A percentile compares a stretch with the other conserved stretches of the same genome.
Conservation (phyloP, 53 echinoderm and acorn worm species). For the Patiria pectinifera region DNA sequence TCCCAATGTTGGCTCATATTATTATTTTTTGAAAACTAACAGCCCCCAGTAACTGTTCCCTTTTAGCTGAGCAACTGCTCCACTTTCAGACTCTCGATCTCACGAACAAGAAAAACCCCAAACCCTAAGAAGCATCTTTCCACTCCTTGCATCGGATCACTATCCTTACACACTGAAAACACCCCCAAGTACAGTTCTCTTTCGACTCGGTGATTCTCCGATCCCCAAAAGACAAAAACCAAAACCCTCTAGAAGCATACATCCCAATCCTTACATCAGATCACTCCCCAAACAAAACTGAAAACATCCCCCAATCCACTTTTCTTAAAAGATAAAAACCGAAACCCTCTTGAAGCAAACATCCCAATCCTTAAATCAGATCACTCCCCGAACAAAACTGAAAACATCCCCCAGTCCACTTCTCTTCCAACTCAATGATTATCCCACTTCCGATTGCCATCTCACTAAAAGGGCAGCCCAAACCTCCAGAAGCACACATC, state of each 20-base stretch:
- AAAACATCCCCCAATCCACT: background rate
- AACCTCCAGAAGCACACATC: background rate
- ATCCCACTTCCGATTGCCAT: background rate
- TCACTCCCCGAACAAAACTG: background rate
- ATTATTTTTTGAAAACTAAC: too few relatives aligned
- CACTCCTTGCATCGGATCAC: too few relatives aligned
- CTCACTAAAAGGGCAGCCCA: background rate
- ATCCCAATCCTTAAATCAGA: background rate
- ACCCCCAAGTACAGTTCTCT: background rate
- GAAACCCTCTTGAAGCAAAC: too few relatives aligned
- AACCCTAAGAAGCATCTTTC: too few relatives aligned
- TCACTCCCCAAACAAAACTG: background rate
- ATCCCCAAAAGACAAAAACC: too few relatives aligned
- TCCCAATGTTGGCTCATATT: too few relatives aligned
- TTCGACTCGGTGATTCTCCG: background rate
- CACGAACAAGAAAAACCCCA: too few relatives aligned
- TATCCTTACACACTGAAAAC: too few relatives aligned
- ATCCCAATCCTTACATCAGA: background rate
- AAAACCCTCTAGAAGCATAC: too few relatives aligned
- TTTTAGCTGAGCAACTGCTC: too few relatives aligned
- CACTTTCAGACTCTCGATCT: too few relatives aligned
- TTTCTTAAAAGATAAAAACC: background rate
- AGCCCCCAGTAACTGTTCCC: too few relatives aligned
- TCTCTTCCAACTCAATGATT: background rate
- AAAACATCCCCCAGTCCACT: background rate